These are phyloP conservation scores for Acomys russatus DNA, from an alignment of 2,797 vertebrate genomes.

Conservation along the genomic window DNA sequence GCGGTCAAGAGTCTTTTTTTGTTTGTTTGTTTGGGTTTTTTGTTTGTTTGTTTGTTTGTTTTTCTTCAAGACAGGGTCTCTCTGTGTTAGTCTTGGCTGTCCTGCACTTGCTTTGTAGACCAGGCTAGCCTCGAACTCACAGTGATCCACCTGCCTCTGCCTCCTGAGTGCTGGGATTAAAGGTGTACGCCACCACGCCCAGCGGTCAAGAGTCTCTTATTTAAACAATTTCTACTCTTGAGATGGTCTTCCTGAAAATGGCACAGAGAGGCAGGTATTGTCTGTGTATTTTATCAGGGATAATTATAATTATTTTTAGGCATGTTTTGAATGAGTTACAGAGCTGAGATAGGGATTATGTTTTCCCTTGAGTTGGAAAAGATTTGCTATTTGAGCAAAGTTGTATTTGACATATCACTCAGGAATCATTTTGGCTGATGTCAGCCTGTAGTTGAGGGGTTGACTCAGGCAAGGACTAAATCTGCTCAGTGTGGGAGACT, in stretches of 20 bases:
- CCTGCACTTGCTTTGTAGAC: too few relatives aligned
- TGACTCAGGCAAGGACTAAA: background rate
- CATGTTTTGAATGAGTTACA: constrained; percentile 33
- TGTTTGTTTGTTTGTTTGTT: too few relatives aligned
- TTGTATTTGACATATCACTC: background rate
- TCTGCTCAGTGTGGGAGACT: background rate
- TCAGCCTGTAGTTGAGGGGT: background rate
- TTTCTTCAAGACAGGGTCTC: too few relatives aligned
- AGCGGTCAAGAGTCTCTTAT: background rate
- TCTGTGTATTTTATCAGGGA: background rate
- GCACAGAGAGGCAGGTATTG: background rate
- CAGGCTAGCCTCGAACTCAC: too few relatives aligned
- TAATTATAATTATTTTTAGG: constrained; percentile 56
- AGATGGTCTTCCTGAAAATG: constrained; percentile 16
- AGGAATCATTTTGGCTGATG: background rate
- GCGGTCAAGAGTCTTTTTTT: background rate
- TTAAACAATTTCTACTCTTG: background rate
- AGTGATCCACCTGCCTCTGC: too few relatives aligned
- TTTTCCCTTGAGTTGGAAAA: constrained; percentile 23
- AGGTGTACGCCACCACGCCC: too few relatives aligned
- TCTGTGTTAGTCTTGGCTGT: too few relatives aligned
- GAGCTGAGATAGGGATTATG: background rate
- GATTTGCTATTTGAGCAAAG: constrained; percentile 10
- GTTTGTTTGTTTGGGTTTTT: too few relatives aligned
- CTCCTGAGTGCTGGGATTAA: too few relatives aligned